These are phyloP conservation scores for Seriola dumerili DNA, from an alignment of 2,113 vertebrate species.

Conservation along the genomic window DNA sequence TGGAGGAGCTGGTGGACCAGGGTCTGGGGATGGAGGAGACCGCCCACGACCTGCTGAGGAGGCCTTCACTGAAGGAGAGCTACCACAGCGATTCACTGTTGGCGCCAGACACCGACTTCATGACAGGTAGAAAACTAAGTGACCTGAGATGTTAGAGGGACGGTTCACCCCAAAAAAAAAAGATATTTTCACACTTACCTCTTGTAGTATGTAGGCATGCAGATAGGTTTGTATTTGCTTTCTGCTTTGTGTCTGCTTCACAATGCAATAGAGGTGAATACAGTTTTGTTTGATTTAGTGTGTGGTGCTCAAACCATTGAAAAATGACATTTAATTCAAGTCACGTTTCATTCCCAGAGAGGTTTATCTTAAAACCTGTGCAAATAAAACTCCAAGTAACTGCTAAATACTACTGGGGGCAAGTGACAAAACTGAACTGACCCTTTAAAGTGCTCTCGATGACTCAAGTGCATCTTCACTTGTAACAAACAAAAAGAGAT, in stretches of 20 bases:
- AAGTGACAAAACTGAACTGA: too few species aligned
- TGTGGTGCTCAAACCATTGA: neutral
- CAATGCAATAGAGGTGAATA: neutral
- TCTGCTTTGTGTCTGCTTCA: neutral
- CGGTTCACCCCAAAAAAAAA: neutral
- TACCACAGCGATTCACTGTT: constrained; percentile 77
- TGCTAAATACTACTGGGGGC: neutral
- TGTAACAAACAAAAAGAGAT: neutral
- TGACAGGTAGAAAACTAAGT: constrained; percentile 73
- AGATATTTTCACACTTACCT: neutral
- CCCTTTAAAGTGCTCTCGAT: neutral
- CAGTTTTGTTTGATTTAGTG: neutral
- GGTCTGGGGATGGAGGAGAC: constrained; percentile 79
- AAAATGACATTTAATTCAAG: neutral
- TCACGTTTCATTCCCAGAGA: neutral
- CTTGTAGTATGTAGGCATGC: neutral
- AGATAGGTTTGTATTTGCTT: neutral
- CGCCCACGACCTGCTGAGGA: constrained; percentile 50
- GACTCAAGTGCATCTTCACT: neutral
- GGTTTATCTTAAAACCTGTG: neutral
- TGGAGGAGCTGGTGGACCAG: constrained; percentile 80
- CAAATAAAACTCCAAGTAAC: neutral
- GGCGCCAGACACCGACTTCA: constrained; percentile 81
- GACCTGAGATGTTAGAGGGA: neutral
- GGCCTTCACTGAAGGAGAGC: constrained; percentile 69